Evolutionary conservation across 2,113 vertebrate species (phyloP).

Genomic region (Anser cygnoides): DNA sequence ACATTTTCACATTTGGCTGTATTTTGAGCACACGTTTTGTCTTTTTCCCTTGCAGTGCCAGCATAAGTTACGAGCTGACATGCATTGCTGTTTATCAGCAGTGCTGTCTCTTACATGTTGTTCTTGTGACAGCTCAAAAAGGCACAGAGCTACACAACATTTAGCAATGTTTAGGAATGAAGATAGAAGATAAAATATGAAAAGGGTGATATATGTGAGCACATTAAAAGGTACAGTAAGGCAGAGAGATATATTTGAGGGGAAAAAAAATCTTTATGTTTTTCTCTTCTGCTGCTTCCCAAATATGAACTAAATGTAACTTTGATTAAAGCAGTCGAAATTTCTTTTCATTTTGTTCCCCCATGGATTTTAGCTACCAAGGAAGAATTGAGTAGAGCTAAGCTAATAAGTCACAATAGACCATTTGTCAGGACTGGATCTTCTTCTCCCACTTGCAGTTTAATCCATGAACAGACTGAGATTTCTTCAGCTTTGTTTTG

Average conservation of each 20-base stretch:
- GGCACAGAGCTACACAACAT: neutral
- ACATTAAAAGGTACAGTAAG: neutral
- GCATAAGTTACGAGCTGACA: neutral
- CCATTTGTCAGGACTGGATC: neutral
- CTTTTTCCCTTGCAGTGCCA: neutral
- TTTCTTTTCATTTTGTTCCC: neutral
- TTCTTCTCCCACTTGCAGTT: neutral
- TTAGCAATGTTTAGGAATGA: neutral
- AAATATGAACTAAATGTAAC: neutral
- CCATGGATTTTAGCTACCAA: neutral
- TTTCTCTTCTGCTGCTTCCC: neutral
- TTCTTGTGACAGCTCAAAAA: slow-evolving; percentile 5
- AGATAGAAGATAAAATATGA: neutral
- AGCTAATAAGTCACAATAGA: neutral
- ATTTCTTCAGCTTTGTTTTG: neutral
- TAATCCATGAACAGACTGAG: neutral
- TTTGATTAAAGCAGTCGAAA: neutral
- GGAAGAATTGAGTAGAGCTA: neutral
- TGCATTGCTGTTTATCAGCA: neutral
- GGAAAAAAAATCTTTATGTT: neutral
- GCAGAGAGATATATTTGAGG: neutral
- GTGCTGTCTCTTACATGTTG: neutral
- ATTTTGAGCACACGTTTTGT: neutral
- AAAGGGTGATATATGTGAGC: neutral
- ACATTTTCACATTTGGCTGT: neutral